Evolutionary conservation across 1,140 invertebrate species (phyloP), one percentile per base, ranked within the genome.

Genomic region (Drosophila ambigua): DNA sequence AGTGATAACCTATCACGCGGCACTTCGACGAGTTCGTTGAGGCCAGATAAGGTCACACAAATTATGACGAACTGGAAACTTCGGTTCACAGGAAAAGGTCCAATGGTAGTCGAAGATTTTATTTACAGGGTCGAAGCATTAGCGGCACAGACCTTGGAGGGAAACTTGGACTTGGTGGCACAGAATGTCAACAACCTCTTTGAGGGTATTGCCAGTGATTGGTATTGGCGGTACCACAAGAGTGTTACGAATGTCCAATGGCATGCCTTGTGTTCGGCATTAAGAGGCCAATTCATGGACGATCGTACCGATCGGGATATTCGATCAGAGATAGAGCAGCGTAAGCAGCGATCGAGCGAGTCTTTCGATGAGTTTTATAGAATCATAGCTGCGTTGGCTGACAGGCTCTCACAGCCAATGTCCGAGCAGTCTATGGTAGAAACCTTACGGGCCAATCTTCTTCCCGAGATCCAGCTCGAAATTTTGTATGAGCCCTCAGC

Each of bases 21-120:
- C 49, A 77, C 91, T 35, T 72, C 78, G 20, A 90, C 93, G 4
- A 79, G 60, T 28, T 28, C 13, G 63, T 68, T 8, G 43, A 67
- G 5, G 93, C n/a, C 53, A 4, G 53, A 41, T 5, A 39, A 24
- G 8, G 23, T 55, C 41, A 16, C 31, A 11, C 53, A 55, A 15
- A 55, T 55, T 9, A 41, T 55, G 39, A 23, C 28, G 4, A 55
- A 55, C 16, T 55, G 53, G 53, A 35, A 43, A 20, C n/a, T 55
- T 16, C 20, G 41, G 7, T 55, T 55, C 7, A 8, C 11, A 4
- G 39, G 53, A 2, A 41, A n/a, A 20, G 13, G 26, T 13, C 20
- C 15, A 28, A 28, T 55, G 16, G 5, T 11, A 1, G n/a, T 41
- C 1, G 11, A 55, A 28, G 26, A 28, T 7, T 28, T 28, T 7